phyloP scores from a whole-genome alignment of 2,797 vertebrate genomes.

The Vultur gryphus region DNA sequence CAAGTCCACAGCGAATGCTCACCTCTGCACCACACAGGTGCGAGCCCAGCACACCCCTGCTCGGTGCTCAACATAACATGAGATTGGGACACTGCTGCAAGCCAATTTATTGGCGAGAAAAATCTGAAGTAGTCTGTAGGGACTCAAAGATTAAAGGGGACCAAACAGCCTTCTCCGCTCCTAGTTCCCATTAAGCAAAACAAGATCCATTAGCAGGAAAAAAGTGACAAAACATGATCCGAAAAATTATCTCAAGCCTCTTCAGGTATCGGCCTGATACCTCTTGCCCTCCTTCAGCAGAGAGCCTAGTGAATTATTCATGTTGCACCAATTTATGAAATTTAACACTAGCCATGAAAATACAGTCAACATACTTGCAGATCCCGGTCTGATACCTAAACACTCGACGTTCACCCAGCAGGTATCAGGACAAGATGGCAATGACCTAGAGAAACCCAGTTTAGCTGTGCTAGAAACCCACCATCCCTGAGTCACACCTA shows the following conservation, averaged over 20 bases:
- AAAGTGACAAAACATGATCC: background rate
- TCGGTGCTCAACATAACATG: rapidly evolving
- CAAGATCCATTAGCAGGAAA: background rate
- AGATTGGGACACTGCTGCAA: background rate
- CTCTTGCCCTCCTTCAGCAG: background rate
- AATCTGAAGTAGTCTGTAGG: background rate
- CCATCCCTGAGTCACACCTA: rapidly evolving
- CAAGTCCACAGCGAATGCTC: rapidly evolving
- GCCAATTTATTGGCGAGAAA: background rate
- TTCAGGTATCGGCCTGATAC: background rate
- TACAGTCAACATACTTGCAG: background rate
- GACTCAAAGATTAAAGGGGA: background rate
- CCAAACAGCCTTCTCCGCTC: background rate
- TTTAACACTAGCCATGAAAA: background rate
- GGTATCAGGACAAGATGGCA: background rate
- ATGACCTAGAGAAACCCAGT: background rate
- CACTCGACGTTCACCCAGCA: background rate
- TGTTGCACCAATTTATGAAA: background rate
- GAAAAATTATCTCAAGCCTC: background rate
- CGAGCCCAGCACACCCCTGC: background rate
- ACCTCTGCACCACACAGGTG: background rate
- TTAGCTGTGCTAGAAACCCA: background rate
- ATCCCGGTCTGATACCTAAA: background rate
- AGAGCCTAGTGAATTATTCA: background rate
- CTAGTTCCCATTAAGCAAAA: background rate